These are phyloP conservation scores for Battus philenor DNA, from an alignment of 1,140 invertebrate species.

Conservation along the genomic window DNA sequence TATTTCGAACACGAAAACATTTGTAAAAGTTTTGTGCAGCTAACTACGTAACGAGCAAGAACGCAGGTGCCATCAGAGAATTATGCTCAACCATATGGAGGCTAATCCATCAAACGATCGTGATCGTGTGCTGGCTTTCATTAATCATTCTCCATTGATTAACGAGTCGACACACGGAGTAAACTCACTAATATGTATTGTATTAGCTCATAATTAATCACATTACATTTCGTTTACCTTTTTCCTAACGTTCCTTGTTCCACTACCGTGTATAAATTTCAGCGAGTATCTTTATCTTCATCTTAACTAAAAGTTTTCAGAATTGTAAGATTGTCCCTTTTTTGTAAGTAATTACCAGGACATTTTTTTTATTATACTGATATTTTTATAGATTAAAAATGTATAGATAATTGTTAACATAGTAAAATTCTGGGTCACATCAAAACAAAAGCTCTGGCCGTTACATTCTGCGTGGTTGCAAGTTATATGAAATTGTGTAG, in stretches of 20 bases:
- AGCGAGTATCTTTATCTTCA: background rate
- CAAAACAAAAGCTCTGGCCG: constrained; percentile 1
- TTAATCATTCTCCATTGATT: constrained; percentile 73
- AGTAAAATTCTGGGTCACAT: constrained; percentile 2
- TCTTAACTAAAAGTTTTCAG: background rate
- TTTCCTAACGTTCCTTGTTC: background rate
- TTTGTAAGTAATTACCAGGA: no score
- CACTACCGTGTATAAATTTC: background rate
- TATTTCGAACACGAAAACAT: no score
- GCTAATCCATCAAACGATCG: constrained; percentile 71
- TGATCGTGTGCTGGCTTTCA: constrained; percentile 50
- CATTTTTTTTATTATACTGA: no score
- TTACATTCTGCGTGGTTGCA: constrained; percentile 2
- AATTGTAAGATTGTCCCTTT: background rate
- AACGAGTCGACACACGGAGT: constrained; percentile 64
- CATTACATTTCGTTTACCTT: constrained; percentile 4
- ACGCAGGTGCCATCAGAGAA: constrained; percentile 60
- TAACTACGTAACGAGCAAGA: constrained; percentile 32
- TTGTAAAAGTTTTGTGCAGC: constrained; percentile 6
- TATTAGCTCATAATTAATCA: constrained; percentile 14
- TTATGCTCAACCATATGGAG: constrained; percentile 67
- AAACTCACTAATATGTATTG: constrained; percentile 31
- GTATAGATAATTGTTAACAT: background rate
- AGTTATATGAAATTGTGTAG: no score
- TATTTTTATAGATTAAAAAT: no score